Base-by-base conservation (phyloP, 2,888 invertebrate genomes). In the Acleris literana region DNA sequence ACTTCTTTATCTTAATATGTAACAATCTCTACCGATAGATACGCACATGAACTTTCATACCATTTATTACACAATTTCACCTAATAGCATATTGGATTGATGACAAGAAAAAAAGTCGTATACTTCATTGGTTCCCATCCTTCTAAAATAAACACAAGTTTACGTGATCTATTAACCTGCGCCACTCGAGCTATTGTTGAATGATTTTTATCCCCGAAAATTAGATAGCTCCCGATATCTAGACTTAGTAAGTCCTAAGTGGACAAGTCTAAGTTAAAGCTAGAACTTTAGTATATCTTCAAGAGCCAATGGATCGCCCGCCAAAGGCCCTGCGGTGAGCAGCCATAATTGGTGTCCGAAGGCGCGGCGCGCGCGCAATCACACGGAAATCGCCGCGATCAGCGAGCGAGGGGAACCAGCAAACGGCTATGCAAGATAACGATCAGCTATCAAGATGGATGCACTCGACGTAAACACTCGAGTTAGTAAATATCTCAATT, bases 321-420 rank as follows among this genome's bases (percentile, higher is more conserved):
- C 17, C 48, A 25, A 25, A n/a, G 25, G 33, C 54, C 49, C 33
- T 56, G 59, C 55, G 63, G 48, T 66, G 39, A 25, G 54, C 46
- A 60, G 48, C 65, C 68, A 67, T 66, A 68, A 71, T 67, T 64
- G 68, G 64, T 33, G 33, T 54, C 51, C 33, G 51, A 54, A 64
- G 71, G 55, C 62, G 56, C 56, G 66, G 22, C 64, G 64, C 54
- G 73, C 74, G 67, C 65, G 70, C 71, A 71, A 62, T 75, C 63
- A 68, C 64, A 72, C 70, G 79, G 74, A 77, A 77, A 76, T 78
- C 69, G 69, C 66, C 61, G 49, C 71, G 62, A 76, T 78, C 72
- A 74, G 67, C 70, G 69, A 57, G 68, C 58, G 66, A 68, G 63
- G 59, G 56, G 54, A 63, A 49, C 69, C 63, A 63, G 49, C 62